Evolutionary conservation across 1,140 invertebrate genomes (phyloP).

Genomic region (Penaeus indicus): DNA sequence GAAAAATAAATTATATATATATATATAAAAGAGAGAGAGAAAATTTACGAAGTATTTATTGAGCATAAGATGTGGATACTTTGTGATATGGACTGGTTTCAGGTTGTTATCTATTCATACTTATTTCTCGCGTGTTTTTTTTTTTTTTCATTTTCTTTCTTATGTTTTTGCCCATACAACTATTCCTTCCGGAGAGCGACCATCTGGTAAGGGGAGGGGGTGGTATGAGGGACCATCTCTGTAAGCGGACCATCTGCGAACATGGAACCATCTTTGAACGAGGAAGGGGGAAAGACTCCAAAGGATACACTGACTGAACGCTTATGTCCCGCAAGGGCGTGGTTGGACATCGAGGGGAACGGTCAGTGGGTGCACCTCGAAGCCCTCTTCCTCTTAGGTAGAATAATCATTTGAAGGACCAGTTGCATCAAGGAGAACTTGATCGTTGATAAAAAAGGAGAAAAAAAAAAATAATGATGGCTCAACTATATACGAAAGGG

Average conservation of each 20-base stretch:
- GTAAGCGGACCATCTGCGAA: slow-evolving; percentile 51
- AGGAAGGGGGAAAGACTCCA: not conserved
- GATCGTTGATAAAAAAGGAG: not conserved
- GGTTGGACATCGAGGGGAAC: slow-evolving; percentile 31
- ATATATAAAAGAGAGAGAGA: slow-evolving; percentile 31
- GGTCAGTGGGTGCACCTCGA: not conserved
- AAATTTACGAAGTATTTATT: slow-evolving; percentile 60
- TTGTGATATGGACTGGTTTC: slow-evolving; percentile 65
- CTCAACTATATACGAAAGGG: slow-evolving; percentile 47
- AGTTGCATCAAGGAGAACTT: no score
- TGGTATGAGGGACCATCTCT: slow-evolving; percentile 53
- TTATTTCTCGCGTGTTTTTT: no score
- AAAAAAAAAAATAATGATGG: slow-evolving; percentile 13
- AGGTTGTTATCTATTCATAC: slow-evolving; percentile 15
- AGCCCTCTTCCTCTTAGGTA: no score
- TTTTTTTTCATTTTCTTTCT: no score
- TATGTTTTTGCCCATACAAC: slow-evolving; percentile 53
- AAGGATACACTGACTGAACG: no score
- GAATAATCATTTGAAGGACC: no score
- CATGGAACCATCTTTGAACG: not conserved
- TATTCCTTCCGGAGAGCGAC: slow-evolving; percentile 61
- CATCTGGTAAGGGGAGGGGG: not conserved
- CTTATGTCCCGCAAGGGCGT: no score
- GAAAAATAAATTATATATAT: no score
- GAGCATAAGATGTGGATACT: slow-evolving; percentile 63